Percentiles rank a stretch among this genome's conserved stretches.
phyloP scores from a whole-genome alignment of 2,888 invertebrate species.

The Adela reaumurella region DNA sequence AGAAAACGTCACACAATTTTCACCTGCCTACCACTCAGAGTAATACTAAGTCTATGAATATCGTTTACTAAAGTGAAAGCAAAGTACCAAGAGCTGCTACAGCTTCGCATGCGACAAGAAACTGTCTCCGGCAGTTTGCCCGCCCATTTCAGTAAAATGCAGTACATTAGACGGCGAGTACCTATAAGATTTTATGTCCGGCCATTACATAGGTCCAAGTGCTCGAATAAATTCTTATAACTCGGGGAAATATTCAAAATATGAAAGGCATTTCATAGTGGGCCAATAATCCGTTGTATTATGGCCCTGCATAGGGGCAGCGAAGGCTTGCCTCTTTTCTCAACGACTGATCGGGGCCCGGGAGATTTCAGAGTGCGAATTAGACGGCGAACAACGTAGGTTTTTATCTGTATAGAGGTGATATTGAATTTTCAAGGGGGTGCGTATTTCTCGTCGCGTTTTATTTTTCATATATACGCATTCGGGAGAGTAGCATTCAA shows the following conservation, averaged over 20 bases:
- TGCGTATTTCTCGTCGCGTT: neutral
- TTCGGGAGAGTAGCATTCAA: no score
- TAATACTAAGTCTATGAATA: no score
- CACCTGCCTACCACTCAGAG: no score
- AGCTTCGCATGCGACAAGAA: no score
- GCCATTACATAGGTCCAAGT: constrained; percentile 44
- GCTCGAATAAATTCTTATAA: constrained; percentile 54
- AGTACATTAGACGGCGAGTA: constrained; percentile 22
- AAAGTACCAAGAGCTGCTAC: no score
- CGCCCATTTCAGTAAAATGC: neutral
- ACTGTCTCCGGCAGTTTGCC: neutral
- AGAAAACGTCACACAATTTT: no score
- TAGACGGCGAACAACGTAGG: neutral
- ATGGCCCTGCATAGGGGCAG: neutral
- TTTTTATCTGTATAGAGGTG: neutral
- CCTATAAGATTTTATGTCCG: constrained; percentile 48
- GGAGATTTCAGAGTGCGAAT: neutral
- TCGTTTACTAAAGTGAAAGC: no score
- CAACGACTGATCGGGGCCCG: neutral
- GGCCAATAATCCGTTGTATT: neutral
- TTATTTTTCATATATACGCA: no score
- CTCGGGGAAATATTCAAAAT: constrained; percentile 49
- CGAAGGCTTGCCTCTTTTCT: neutral
- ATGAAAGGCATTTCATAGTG: constrained; percentile 23
- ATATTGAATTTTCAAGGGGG: neutral